A percentile compares a stretch with the other conserved stretches of the same genome.
Evolutionary conservation across 2,113 vertebrate species (phyloP).

Genomic region (Apodemus sylvaticus): DNA sequence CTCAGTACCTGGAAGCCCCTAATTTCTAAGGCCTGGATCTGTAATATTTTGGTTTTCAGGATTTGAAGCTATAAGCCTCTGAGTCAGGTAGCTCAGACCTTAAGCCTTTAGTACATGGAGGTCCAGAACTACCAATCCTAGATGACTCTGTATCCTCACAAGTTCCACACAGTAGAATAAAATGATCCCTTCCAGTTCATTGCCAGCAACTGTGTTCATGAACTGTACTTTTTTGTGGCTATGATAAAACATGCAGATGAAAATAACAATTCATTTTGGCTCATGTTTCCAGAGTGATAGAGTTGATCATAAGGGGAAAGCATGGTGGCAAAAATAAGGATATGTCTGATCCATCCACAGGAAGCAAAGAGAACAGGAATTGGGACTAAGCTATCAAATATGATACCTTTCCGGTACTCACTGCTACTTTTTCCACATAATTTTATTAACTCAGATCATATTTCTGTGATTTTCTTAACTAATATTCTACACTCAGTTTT

Average conservation of each 20-base stretch:
- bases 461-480: background rate
- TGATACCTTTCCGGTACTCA: background rate
- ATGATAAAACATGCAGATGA: background rate
- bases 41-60: background rate
- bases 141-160: background rate
- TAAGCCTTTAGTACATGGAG: background rate
- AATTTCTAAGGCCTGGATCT: background rate
- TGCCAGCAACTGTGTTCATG: background rate
- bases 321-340: background rate
- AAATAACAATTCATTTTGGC: background rate
- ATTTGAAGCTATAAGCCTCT: background rate
- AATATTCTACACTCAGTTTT: background rate
- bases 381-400: background rate
- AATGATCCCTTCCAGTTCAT: background rate
- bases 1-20: too few species aligned
- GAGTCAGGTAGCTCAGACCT: background rate
- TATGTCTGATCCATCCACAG: background rate
- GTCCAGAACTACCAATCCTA: background rate
- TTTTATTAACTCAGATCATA: background rate
- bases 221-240: background rate
- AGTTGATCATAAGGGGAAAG: background rate
- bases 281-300: background rate
- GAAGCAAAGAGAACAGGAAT: background rate
- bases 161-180: background rate
- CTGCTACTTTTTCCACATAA: background rate